Evolutionary conservation across 2,888 invertebrate species (phyloP).

Genomic region (Mimachlamys varia): DNA sequence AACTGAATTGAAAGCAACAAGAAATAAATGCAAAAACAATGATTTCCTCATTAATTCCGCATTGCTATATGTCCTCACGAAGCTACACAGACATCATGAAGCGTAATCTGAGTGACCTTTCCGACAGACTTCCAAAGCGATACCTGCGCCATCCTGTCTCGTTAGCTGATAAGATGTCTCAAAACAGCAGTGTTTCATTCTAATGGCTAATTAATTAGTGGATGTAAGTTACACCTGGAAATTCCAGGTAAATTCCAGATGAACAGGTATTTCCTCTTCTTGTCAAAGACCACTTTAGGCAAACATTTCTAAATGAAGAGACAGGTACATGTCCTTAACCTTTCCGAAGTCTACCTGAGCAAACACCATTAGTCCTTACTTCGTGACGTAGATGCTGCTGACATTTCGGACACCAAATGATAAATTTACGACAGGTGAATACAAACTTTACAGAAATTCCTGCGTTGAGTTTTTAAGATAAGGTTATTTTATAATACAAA

Average conservation of each 20-base stretch:
- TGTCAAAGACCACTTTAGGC: neutral
- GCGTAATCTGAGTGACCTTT: neutral
- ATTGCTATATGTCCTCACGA: neutral
- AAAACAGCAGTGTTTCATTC: neutral
- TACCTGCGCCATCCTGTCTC: constrained; percentile 8
- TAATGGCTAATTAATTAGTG: constrained; percentile 21
- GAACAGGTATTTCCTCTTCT: neutral
- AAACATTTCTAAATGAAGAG: neutral
- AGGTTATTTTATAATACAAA: too few species aligned
- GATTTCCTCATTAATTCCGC: neutral
- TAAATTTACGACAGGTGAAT: too few species aligned
- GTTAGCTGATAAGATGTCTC: neutral
- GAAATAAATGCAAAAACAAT: neutral
- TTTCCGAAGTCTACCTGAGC: neutral
- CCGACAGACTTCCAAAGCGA: constrained; percentile 6
- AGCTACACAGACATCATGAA: neutral
- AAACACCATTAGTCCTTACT: neutral
- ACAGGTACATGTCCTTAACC: neutral
- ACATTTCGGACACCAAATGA: neutral
- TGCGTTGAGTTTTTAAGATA: too few species aligned
- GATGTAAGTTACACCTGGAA: constrained; percentile 7
- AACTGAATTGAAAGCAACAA: neutral
- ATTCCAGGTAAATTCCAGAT: neutral
- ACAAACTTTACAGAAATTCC: too few species aligned
- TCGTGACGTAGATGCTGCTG: neutral